Evolutionary conservation across 2,797 vertebrate genomes (phyloP).

Genomic region (Taeniopygia guttata): DNA sequence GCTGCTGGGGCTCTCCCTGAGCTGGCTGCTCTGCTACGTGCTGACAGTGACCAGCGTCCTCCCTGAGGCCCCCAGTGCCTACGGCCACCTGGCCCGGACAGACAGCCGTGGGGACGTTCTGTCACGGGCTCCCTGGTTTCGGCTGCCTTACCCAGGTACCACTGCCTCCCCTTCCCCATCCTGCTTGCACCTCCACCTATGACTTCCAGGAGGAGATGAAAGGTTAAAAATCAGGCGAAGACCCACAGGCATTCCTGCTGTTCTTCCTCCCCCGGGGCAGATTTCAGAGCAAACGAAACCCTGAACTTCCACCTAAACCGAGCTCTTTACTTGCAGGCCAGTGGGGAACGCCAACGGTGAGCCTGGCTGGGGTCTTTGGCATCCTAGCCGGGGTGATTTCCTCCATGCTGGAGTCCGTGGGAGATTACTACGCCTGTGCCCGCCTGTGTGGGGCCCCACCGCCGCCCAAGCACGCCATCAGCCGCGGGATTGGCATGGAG

Average conservation of each 20-base stretch:
- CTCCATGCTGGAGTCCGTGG: slow-evolving; percentile 96
- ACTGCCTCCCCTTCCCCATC: not conserved
- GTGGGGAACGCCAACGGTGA: slow-evolving; percentile 92
- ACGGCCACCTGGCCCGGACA: slow-evolving; percentile 89
- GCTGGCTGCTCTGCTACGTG: slow-evolving; percentile 89
- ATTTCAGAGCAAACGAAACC: not conserved
- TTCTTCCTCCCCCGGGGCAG: not conserved
- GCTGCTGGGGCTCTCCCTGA: slow-evolving; percentile 87
- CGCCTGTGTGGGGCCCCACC: slow-evolving; percentile 89
- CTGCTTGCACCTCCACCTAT: accelerated
- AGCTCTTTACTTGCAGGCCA: slow-evolving; percentile 80
- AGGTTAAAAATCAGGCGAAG: not conserved
- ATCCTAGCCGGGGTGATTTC: slow-evolving; percentile 92
- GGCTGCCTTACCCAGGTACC: slow-evolving; percentile 92
- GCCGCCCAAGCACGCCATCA: slow-evolving; percentile 90
- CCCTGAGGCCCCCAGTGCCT: slow-evolving; percentile 76
- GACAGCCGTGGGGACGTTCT: slow-evolving; percentile 86
- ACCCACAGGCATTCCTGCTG: not conserved
- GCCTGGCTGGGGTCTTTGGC: slow-evolving; percentile 90
- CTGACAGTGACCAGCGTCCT: slow-evolving; percentile 83
- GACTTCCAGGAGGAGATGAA: not conserved
- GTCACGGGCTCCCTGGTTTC: slow-evolving; percentile 87
- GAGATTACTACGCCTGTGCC: slow-evolving; percentile 95
- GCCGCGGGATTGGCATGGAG: slow-evolving; percentile 91
- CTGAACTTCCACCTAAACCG: not conserved